These are phyloP conservation scores for Therioaphis trifolii DNA, from an alignment of 2,888 invertebrate species.

Conservation along the genomic window DNA sequence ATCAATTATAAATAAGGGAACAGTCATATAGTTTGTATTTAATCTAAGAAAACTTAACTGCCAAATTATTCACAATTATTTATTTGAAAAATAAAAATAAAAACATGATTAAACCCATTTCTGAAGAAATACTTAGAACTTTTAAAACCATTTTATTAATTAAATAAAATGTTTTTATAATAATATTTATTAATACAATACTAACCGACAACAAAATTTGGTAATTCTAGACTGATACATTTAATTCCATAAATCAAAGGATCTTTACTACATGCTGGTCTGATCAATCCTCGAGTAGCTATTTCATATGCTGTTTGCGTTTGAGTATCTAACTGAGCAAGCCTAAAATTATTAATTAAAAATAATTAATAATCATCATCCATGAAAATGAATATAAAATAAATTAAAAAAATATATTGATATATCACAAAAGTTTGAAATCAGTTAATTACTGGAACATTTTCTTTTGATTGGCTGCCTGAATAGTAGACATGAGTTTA, in stretches of 20 bases:
- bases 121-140: too few species aligned
- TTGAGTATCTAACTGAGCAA: slow-evolving; percentile 83
- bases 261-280: slow-evolving; percentile 77
- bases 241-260: slow-evolving; percentile 88
- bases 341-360: slow-evolving; percentile 70
- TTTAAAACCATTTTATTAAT: too few species aligned
- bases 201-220: slow-evolving; percentile 86
- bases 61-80: too few species aligned
- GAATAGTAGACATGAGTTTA: slow-evolving; percentile 80
- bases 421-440: too few species aligned
- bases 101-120: too few species aligned
- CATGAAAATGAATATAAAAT: too few species aligned
- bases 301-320: slow-evolving; percentile 92
- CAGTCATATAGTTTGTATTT: too few species aligned
- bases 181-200: slow-evolving; percentile 13
- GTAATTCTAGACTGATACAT: slow-evolving; percentile 83
- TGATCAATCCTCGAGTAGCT: slow-evolving; percentile 82
- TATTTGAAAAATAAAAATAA: too few species aligned
- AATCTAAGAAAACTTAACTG: neutral
- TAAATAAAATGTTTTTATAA: too few species aligned
- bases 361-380: too few species aligned
- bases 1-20: too few species aligned
- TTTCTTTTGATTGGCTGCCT: slow-evolving; percentile 86
- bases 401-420: too few species aligned
- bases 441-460: slow-evolving; percentile 82